A percentile compares a stretch with the other conserved stretches of the same genome.
These are phyloP conservation scores for Sebastes hopkinsi DNA, from an alignment of 2,797 vertebrate genomes.

Conservation along the genomic window DNA sequence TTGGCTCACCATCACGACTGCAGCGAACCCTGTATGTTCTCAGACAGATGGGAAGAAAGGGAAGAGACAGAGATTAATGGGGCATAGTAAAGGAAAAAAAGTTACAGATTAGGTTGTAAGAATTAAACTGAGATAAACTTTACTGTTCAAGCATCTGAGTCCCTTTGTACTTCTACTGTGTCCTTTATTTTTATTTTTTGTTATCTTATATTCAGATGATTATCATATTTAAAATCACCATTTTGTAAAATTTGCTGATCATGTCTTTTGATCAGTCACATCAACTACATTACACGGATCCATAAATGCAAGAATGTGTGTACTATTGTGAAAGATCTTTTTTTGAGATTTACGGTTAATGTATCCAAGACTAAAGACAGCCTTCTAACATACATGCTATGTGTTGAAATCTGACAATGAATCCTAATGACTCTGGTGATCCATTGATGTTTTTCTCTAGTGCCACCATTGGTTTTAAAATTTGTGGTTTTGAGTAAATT, in stretches of 20 bases:
- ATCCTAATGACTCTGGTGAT: background rate
- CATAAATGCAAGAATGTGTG: background rate
- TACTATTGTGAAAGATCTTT: background rate
- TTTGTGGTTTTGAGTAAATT: background rate
- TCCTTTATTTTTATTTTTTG: background rate
- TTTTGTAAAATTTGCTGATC: background rate
- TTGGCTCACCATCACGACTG: slow-evolving; percentile 60
- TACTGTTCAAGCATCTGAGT: background rate
- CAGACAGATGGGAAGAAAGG: slow-evolving; percentile 15
- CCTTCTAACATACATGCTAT: background rate
- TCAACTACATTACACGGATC: background rate
- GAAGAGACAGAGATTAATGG: background rate
- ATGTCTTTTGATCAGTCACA: background rate
- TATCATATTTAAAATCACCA: background rate
- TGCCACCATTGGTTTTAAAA: background rate
- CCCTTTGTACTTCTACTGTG: background rate
- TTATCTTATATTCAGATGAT: background rate
- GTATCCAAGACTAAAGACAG: background rate
- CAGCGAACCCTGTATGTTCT: slow-evolving; percentile 15
- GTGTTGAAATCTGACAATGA: background rate
- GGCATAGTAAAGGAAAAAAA: background rate
- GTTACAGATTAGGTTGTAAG: background rate
- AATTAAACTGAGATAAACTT: background rate
- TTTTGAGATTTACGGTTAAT: background rate
- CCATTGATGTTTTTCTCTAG: rapidly evolving